Evolutionary conservation across 2,888 invertebrate genomes (phyloP).

Genomic region (Sphinx pinastri): DNA sequence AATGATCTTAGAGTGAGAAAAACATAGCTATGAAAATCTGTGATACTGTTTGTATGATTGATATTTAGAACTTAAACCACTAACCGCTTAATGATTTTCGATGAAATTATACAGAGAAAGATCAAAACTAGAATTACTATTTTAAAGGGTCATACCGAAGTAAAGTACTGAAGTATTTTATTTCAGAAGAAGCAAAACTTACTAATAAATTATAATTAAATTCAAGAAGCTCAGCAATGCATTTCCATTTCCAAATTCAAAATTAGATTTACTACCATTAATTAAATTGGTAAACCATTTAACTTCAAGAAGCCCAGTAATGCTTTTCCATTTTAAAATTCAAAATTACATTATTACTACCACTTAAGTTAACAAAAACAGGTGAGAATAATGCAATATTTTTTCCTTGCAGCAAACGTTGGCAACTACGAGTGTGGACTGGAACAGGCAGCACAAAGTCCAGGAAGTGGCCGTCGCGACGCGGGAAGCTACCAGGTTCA

Average conservation of each 20-base stretch:
- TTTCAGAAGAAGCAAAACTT: too few relatives aligned
- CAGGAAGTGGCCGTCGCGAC: constrained; percentile 60
- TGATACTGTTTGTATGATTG: too few relatives aligned
- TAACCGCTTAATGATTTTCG: too few relatives aligned
- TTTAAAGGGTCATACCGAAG: too few relatives aligned
- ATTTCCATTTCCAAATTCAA: background rate
- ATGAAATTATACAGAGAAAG: too few relatives aligned
- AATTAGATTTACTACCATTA: background rate
- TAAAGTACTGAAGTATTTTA: too few relatives aligned
- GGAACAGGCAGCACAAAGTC: constrained; percentile 64
- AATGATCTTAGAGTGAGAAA: background rate
- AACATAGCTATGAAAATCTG: background rate
- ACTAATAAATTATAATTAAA: too few relatives aligned
- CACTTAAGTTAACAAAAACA: background rate
- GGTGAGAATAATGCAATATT: constrained; percentile 31
- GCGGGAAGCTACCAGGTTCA: constrained; percentile 72
- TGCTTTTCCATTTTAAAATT: background rate
- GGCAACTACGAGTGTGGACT: constrained; percentile 73
- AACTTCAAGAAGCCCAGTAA: too few relatives aligned
- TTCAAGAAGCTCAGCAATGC: too few relatives aligned
- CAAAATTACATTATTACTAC: background rate
- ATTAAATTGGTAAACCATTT: too few relatives aligned
- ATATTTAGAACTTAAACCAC: too few relatives aligned
- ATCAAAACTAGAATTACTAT: too few relatives aligned
- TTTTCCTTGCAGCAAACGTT: constrained; percentile 72